Evolutionary conservation across 2,888 invertebrate genomes (phyloP).

Genomic region (Silvanus unidentatus): DNA sequence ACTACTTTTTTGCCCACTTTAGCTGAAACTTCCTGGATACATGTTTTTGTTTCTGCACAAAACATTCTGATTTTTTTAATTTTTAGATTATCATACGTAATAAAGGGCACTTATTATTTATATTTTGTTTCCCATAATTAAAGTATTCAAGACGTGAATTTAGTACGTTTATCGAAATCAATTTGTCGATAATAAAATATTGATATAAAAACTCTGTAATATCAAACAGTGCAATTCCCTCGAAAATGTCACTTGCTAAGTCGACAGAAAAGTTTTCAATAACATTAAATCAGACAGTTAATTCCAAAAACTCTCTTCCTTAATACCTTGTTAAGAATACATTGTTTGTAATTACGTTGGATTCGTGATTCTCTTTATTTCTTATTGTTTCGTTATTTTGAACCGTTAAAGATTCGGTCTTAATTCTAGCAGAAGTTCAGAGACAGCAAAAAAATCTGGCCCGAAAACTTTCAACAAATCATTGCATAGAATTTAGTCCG

Average conservation of each 20-base stretch:
- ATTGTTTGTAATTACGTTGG: slow-evolving; percentile 12
- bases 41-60: slow-evolving; percentile 17
- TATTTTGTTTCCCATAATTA: too few relatives aligned
- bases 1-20: too few relatives aligned
- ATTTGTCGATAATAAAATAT: too few relatives aligned
- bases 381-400: slow-evolving; percentile 8
- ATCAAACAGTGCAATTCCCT: slow-evolving; percentile 22
- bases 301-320: slow-evolving; percentile 16
- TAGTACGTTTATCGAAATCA: too few relatives aligned
- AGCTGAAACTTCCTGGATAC: too few relatives aligned
- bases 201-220: too few relatives aligned
- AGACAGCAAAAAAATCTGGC: slow-evolving; percentile 21
- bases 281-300: slow-evolving; percentile 19
- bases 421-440: slow-evolving; percentile 14
- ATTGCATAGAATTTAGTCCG: slow-evolving; percentile 23
- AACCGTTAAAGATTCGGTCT: slow-evolving; percentile 5
- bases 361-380: slow-evolving; percentile 16
- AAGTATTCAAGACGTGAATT: too few relatives aligned
- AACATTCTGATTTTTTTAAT: slow-evolving; percentile 17
- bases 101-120: slow-evolving; percentile 18
- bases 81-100: slow-evolving; percentile 18
- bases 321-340: slow-evolving; percentile 16
- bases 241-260: slow-evolving; percentile 24
- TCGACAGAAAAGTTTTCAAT: slow-evolving; percentile 22
- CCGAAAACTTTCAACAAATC: slow-evolving; percentile 23